phyloP scores from a whole-genome alignment of 2,797 vertebrate species.

The Pelodytes ibericus region DNA sequence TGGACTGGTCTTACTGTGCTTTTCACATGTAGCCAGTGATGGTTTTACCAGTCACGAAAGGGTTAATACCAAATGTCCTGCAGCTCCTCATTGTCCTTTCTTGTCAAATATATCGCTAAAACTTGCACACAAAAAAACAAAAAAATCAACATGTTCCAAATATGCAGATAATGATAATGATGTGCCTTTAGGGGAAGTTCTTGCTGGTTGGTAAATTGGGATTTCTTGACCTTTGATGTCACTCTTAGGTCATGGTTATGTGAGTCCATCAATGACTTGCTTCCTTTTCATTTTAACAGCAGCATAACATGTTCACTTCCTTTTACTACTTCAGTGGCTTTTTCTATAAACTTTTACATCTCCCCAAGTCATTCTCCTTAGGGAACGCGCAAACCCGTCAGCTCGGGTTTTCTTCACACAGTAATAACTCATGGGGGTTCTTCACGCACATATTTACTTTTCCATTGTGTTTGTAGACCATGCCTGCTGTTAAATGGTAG shows the following conservation, averaged over 20 bases:
- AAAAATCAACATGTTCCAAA: slow-evolving; percentile 26
- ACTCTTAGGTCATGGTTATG: slow-evolving; percentile 33
- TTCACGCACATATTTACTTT: not conserved
- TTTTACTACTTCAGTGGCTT: slow-evolving; percentile 26
- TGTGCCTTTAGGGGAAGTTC: slow-evolving; percentile 15
- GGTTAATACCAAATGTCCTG: slow-evolving; percentile 16
- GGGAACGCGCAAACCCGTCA: not conserved
- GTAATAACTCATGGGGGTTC: slow-evolving; percentile 3
- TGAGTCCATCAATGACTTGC: slow-evolving; percentile 37
- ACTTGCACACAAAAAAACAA: not conserved
- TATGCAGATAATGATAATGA: slow-evolving; percentile 48
- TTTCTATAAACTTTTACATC: slow-evolving; percentile 19
- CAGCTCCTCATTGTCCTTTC: slow-evolving; percentile 22
- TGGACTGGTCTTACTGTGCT: no score
- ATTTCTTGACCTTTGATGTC: slow-evolving; percentile 19
- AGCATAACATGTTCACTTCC: slow-evolving; percentile 30
- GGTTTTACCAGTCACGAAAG: not conserved
- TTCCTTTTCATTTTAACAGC: slow-evolving; percentile 44
- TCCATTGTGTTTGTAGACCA: not conserved
- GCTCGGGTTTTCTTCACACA: not conserved
- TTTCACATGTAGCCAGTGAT: not conserved
- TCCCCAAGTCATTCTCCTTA: slow-evolving; percentile 17
- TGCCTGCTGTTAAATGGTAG: slow-evolving; percentile 1
- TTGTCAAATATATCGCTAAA: slow-evolving; percentile 25
- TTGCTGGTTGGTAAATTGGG: slow-evolving; percentile 29